phyloP scores from a whole-genome alignment of 1,140 invertebrate genomes.

The Homarus americanus region DNA sequence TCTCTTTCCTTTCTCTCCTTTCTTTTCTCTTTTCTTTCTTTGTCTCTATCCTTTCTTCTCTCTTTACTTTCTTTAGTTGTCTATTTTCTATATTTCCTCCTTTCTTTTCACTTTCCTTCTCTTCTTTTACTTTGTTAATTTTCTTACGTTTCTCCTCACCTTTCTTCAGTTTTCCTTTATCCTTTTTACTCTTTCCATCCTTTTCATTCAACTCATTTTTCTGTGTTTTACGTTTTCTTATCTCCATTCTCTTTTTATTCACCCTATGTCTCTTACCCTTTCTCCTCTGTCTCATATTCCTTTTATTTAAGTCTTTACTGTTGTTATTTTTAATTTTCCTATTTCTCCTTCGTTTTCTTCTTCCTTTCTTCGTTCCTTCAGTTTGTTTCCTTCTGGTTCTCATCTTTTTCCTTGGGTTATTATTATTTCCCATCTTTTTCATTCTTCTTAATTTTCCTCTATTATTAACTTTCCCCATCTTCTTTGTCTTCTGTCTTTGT shows the following conservation, averaged over 20 bases:
- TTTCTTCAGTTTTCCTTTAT: background rate
- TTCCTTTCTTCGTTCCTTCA: background rate
- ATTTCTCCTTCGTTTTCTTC: background rate
- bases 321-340: too few species aligned
- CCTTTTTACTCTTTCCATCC: background rate
- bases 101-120: background rate
- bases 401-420: background rate
- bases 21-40: background rate
- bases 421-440: background rate
- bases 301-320: background rate
- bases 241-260: background rate
- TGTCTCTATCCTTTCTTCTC: too few species aligned
- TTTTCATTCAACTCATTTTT: background rate
- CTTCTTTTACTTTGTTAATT: background rate
- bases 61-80: background rate
- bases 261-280: background rate
- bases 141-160: background rate
- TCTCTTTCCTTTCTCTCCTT: background rate
- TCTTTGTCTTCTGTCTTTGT: background rate
- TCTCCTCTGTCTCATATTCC: too few species aligned
- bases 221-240: background rate
- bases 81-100: background rate
- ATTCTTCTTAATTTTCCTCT: background rate
- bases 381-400: background rate
- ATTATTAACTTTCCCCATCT: background rate